phyloP scores from a whole-genome alignment of 23 tunicate species.

The Halocynthia roretzi region DNA sequence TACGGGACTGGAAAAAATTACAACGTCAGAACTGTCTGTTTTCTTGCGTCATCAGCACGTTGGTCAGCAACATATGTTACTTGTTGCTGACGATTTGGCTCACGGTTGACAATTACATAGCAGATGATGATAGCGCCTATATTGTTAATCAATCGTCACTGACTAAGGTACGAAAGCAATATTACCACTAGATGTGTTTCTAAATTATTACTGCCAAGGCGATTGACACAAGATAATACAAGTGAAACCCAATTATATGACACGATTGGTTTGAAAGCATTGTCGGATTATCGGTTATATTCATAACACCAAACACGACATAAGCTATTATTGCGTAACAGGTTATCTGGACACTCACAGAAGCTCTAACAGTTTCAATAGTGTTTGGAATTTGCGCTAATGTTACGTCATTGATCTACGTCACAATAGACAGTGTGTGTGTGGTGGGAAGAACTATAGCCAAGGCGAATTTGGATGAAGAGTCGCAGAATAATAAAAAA shows the following conservation, averaged over 20 bases:
- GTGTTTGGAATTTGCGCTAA: conserved; percentile 16
- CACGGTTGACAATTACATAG: conserved; percentile 4
- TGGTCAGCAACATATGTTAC: background rate
- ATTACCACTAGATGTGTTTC: no score
- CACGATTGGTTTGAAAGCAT: no score
- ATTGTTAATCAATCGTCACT: background rate
- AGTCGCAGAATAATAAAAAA: background rate
- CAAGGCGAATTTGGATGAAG: background rate
- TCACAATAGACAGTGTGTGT: conserved; percentile 8
- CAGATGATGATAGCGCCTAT: background rate
- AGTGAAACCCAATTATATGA: no score
- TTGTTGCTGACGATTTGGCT: conserved; percentile 12
- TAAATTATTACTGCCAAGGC: no score
- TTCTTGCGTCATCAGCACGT: conserved; percentile 11
- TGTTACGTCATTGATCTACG: conserved; percentile 11
- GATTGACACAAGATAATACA: no score
- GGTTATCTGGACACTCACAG: conserved; percentile 1
- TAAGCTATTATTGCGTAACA: background rate
- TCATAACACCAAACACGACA: background rate
- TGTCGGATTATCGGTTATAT: background rate
- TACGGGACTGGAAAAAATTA: conserved; percentile 12
- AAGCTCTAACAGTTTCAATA: conserved; percentile 1
- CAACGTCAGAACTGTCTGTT: conserved; percentile 3
- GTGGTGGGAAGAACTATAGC: conserved; percentile 5
- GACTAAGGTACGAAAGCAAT: no score